Base-by-base conservation (phyloP, 1,140 invertebrate species). In the Zaprionus tsacasi region DNA sequence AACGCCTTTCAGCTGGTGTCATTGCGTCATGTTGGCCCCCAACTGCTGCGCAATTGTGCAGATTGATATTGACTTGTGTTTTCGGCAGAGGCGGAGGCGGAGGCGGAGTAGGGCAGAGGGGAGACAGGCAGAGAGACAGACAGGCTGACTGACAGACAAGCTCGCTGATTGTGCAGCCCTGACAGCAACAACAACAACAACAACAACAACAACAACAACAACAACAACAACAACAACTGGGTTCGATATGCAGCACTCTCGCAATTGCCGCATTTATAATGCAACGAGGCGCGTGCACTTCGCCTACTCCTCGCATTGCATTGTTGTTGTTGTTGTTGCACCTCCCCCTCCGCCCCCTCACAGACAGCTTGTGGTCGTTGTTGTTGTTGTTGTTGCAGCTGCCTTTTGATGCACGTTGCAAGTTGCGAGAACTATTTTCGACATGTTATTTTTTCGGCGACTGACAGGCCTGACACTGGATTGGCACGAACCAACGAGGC, bases 261-360 rank as follows among this genome's bases (percentile, higher is more conserved):
- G 68, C 77, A 87, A 87, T 87, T 87, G 82, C 83, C 59, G 55
- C 71, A 89, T 88, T 89, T 83, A 88, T 88, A 88, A 88, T 88
- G 83, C 83, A 89, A 52, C 70, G 79, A 70, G 61, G 72, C 80
- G 83, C 83, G 77, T 59, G 75, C 79, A 74, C 33, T 70, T 63
- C 13, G 35, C 48, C 48, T 55, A 45, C 17, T 66, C 59, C 50
- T 58, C 4, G 21, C 15, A 15, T 45, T 43, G 40, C 15, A 25
- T 36, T 35, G 40, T 52, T 60, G 56, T 36, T 54, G 58, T 70
- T 64, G 56, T 50, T 61, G 63, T 27, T 59, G 67, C 61, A 58
- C 43, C 35, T n/a, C n/a, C n/a, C n/a, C n/a, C n/a, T n/a, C n/a
- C n/a, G n/a, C 54, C n/a, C n/a, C 40, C 40, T 13, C n/a, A n/a